Evolutionary conservation across 2,888 invertebrate species (phyloP), one percentile per base, ranked within the genome.

Genomic region (Tiliacea aurago): DNA sequence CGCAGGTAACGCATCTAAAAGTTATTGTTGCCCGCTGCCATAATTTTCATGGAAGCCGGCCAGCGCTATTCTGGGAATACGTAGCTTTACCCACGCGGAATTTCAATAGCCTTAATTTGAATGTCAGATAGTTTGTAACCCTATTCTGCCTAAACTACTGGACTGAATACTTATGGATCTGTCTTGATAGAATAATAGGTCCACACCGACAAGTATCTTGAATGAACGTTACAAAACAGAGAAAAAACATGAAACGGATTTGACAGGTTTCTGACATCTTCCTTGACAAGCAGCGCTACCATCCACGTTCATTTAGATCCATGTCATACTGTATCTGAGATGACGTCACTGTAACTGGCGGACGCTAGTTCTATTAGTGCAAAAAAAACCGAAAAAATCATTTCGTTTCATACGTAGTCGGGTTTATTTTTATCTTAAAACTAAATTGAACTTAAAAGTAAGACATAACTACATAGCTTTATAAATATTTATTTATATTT

Each of bases 381-480:
- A 62, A 73, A 51, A 73, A 51, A 53, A 45, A 2, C 0, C 0
- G 6, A 20, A 51, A 37, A 41, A 20, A 33, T n/a, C 1, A 49
- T 49, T 18, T 18, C 0, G 0, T 62, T 63, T 63, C 7, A 33
- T 5, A 53, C 9, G 45, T 70, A 77, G 47, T 53, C 63, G 37
- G 70, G 23, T 20, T 58, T 20, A n/a, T 0, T n/a, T 63, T 15
- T 6, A 69, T 28, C 28, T 43, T 53, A 70, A 20, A 45, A 53
- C 33, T 63, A 37, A 37, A 6, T 64, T 64, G 9, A 69, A 69
- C 56, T 69, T 65, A 73, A 68, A 63, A 43, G 9, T 62, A 71
- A 58, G 53, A 76, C 43, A 49, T 11, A 23, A 47, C 78, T 78
- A 78, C 59, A 23, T 45, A 77, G 69, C 73, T 18, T 13, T 67